A percentile compares a stretch with the other conserved stretches of the same genome.
Evolutionary conservation across 2,113 vertebrate genomes (phyloP).

Genomic region (Canis aureus): DNA sequence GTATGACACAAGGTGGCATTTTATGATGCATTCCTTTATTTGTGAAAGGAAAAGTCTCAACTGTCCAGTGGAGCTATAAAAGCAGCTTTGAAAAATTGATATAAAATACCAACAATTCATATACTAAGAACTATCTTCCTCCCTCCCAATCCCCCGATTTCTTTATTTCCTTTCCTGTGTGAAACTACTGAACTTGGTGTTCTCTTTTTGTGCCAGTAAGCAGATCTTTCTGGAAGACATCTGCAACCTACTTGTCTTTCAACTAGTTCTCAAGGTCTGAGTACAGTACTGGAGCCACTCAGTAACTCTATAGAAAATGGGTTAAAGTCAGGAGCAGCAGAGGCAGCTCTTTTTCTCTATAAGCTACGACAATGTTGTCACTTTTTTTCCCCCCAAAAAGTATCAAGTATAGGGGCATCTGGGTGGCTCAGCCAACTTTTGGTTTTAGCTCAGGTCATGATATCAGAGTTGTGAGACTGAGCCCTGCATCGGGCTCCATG

Average conservation of each 20-base stretch:
- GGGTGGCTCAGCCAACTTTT: not conserved
- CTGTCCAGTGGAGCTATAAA: not conserved
- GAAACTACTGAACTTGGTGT: not conserved
- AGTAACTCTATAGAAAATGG: not conserved
- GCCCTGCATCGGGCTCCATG: not conserved
- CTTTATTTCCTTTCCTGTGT: not conserved
- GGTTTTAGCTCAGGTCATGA: not conserved
- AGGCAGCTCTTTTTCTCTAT: not conserved
- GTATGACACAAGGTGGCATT: not conserved
- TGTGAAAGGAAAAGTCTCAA: slow-evolving; percentile 14
- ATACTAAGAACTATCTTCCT: not conserved
- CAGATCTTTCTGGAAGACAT: slow-evolving; percentile 45
- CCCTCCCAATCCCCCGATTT: not conserved
- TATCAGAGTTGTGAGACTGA: not conserved
- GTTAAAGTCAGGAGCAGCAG: not conserved
- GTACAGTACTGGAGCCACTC: slow-evolving; percentile 1
- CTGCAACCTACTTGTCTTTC: slow-evolving; percentile 7
- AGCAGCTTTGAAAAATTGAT: slow-evolving; percentile 33
- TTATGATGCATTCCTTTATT: not conserved
- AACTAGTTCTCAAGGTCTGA: not conserved
- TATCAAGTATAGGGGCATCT: not conserved
- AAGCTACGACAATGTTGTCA: not conserved
- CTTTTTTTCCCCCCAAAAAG: not conserved
- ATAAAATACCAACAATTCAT: slow-evolving; percentile 17
- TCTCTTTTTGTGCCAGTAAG: slow-evolving; percentile 17